phyloP scores from a whole-genome alignment of 2,113 vertebrate species.

The Pionites leucogaster region DNA sequence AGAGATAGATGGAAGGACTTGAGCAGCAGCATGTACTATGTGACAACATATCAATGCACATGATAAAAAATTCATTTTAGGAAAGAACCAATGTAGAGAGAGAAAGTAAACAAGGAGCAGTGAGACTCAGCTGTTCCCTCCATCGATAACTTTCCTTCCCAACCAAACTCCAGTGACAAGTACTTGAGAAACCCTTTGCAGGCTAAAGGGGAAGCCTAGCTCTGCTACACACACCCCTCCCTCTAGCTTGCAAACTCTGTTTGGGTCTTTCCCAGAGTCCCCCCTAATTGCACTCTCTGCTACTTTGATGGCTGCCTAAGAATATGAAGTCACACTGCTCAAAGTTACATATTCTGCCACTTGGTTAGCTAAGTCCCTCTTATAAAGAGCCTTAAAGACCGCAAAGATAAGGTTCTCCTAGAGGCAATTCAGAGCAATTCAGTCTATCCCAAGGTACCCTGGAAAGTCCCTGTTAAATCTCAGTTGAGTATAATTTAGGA shows the following conservation, averaged over 20 bases:
- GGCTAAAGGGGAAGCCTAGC: neutral
- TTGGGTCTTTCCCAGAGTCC: neutral
- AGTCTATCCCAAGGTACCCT: neutral
- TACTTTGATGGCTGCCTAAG: neutral
- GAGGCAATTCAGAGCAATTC: neutral
- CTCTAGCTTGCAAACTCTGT: neutral
- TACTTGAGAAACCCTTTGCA: neutral
- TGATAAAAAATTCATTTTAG: neutral
- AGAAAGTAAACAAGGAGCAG: neutral
- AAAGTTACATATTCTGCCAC: neutral
- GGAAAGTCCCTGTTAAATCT: neutral
- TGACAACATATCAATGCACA: neutral
- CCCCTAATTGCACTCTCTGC: neutral
- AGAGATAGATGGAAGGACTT: neutral
- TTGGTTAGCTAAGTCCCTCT: neutral
- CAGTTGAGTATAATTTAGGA: neutral
- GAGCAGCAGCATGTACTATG: neutral
- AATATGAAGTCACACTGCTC: neutral
- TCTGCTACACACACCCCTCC: neutral
- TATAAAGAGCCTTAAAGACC: neutral
- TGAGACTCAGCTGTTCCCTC: neutral
- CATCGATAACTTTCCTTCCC: neutral
- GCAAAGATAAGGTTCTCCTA: neutral
- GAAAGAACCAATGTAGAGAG: neutral
- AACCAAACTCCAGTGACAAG: neutral